Conservation (phyloP, 1,140 invertebrate genomes). For the Periplaneta americana region DNA sequence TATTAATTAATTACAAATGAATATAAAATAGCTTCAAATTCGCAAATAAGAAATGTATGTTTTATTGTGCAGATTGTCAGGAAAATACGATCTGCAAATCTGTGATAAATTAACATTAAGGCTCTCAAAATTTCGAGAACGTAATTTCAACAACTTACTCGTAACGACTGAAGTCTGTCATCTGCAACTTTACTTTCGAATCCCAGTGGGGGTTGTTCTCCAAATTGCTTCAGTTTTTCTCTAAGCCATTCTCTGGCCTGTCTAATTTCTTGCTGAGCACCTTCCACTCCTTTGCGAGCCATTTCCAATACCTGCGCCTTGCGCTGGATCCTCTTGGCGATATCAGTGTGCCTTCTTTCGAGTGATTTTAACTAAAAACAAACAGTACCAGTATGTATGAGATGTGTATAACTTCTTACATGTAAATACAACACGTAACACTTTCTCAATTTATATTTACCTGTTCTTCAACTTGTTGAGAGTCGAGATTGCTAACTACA, state of each 20-base stretch:
- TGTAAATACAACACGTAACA: neutral
- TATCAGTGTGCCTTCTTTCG: constrained; percentile 75
- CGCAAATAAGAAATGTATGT: no score
- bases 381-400: neutral
- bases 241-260: constrained; percentile 75
- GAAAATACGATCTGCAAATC: no score
- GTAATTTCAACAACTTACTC: constrained; percentile 41
- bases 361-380: constrained; percentile 63
- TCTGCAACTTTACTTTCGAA: constrained; percentile 69
- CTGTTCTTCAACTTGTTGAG: constrained; percentile 86
- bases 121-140: no score
- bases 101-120: no score
- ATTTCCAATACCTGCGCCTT: constrained; percentile 75
- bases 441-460: constrained; percentile 27
- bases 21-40: no score
- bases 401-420: neutral
- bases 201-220: constrained; percentile 59
- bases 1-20: no score
- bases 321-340: constrained; percentile 74
- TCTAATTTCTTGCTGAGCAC: constrained; percentile 65
- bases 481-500: constrained; percentile 78
- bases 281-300: constrained; percentile 72
- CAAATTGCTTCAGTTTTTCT: constrained; percentile 61
- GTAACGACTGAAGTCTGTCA: constrained; percentile 61
- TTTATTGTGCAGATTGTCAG: no score